Conservation (phyloP, 1,140 invertebrate species). For the Nymphalis io region DNA sequence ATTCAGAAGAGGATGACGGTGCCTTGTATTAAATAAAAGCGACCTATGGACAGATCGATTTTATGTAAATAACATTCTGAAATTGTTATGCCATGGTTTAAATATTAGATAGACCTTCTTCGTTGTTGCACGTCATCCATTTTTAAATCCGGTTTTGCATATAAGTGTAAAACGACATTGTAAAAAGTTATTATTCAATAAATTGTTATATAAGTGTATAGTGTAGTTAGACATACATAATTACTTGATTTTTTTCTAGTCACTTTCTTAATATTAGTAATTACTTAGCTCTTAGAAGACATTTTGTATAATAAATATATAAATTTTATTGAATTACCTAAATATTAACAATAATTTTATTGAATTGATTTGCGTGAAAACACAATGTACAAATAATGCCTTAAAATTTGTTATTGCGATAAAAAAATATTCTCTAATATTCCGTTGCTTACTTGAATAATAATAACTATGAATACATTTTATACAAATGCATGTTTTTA, state of each 20-base stretch:
- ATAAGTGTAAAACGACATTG: neutral
- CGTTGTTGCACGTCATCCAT: too few relatives aligned
- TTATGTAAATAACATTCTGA: too few relatives aligned
- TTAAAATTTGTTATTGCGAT: neutral
- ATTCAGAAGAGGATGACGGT: too few relatives aligned
- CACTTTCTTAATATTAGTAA: neutral
- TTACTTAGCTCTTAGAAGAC: neutral
- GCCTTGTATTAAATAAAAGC: too few relatives aligned
- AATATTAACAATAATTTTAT: neutral
- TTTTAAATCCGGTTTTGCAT: too few relatives aligned
- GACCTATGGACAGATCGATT: too few relatives aligned
- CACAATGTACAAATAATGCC: neutral
- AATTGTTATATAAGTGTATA: neutral
- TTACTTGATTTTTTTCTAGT: slow-evolving; percentile 2
- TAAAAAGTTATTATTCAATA: neutral
- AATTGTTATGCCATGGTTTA: too few relatives aligned
- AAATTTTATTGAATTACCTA: neutral
- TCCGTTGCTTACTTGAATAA: too few relatives aligned
- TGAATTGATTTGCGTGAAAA: neutral
- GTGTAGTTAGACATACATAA: neutral
- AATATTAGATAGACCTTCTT: too few relatives aligned
- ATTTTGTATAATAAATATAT: neutral
- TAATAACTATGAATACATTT: too few relatives aligned
- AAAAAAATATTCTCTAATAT: neutral
- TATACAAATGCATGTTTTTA: too few relatives aligned